phyloP scores from a whole-genome alignment of 2,113 vertebrate genomes.

The Nothocercus nigrocapillus region DNA sequence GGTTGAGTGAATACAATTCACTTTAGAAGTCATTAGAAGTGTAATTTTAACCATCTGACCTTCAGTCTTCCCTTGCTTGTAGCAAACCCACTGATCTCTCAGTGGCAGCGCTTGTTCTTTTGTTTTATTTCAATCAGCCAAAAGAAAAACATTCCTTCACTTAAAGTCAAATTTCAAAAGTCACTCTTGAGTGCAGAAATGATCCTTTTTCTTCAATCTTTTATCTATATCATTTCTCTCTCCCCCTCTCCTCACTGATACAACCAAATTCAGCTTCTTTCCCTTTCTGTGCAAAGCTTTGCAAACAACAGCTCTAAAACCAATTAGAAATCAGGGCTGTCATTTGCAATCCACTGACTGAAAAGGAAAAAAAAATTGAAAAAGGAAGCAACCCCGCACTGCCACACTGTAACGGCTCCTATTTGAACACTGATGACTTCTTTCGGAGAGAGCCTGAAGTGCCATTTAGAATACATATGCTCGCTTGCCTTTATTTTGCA shows the following conservation, averaged over 20 bases:
- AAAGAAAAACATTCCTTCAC: neutral
- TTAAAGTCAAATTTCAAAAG: neutral
- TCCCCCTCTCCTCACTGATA: neutral
- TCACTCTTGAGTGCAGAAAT: neutral
- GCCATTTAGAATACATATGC: conserved; percentile 18
- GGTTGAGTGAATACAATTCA: neutral
- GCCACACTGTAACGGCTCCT: neutral
- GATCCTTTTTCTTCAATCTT: neutral
- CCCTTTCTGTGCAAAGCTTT: neutral
- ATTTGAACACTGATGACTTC: conserved; percentile 20
- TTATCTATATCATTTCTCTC: neutral
- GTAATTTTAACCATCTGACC: neutral
- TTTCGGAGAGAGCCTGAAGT: conserved; percentile 13
- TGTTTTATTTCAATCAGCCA: neutral
- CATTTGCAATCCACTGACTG: neutral
- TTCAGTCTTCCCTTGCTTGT: neutral
- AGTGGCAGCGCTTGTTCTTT: neutral
- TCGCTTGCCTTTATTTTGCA: conserved; percentile 19
- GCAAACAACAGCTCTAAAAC: neutral
- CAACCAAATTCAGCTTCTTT: neutral
- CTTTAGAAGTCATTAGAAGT: neutral
- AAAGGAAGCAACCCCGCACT: neutral
- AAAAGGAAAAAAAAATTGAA: neutral
- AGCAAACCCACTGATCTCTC: neutral
- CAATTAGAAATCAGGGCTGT: neutral